Conservation (phyloP, 2,888 invertebrate genomes). For the Pherbina coryleti region DNA sequence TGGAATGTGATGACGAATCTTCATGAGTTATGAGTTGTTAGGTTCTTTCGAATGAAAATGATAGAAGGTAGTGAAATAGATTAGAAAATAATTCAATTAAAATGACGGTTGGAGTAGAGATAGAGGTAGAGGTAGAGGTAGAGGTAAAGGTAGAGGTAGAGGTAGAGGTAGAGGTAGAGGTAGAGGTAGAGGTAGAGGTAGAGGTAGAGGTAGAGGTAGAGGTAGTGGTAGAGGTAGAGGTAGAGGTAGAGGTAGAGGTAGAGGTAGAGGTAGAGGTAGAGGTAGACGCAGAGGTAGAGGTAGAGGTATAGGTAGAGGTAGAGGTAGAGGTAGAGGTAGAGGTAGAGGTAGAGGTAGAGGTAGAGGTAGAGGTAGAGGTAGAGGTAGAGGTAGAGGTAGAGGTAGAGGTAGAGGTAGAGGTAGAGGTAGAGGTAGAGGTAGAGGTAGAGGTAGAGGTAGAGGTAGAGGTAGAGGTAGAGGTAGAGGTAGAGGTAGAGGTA, state of each 20-base stretch:
- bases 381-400: too few relatives aligned
- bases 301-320: not conserved
- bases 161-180: too few relatives aligned
- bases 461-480: not conserved
- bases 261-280: not conserved
- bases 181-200: too few relatives aligned
- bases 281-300: not conserved
- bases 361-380: too few relatives aligned
- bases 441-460: not conserved
- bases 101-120: not conserved
- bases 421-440: not conserved
- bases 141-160: too few relatives aligned
- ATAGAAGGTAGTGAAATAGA: not conserved
- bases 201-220: too few relatives aligned
- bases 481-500: not conserved
- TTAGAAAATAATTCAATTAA: constrained; percentile 5
- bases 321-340: not conserved
- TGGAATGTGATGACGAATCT: not conserved
- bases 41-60: not conserved
- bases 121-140: too few relatives aligned
- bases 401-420: not conserved
- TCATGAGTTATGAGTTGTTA: not conserved
- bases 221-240: too few relatives aligned
- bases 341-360: too few relatives aligned
- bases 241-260: too few relatives aligned